Evolutionary conservation across 1,140 invertebrate genomes (phyloP).

Genomic region (Antheraea pernyi): DNA sequence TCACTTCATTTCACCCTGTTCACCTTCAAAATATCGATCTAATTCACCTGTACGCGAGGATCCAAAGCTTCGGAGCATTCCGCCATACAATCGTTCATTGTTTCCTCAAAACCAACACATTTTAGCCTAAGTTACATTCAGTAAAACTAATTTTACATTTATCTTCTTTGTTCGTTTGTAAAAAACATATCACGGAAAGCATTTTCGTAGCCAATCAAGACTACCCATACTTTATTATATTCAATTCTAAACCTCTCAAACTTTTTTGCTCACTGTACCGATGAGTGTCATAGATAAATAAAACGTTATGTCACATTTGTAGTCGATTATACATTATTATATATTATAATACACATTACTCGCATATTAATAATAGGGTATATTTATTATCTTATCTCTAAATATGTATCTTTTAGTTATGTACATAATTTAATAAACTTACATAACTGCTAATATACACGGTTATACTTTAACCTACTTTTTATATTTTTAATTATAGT

Average conservation of each 20-base stretch:
- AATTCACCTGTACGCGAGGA: constrained; percentile 80
- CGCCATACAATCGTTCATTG: constrained; percentile 70
- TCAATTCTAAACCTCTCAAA: background rate
- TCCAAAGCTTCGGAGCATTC: constrained; percentile 78
- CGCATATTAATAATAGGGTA: background rate
- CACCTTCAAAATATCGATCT: constrained; percentile 62
- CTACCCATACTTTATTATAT: background rate
- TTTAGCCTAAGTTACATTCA: constrained; percentile 52
- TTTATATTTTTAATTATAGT: no score
- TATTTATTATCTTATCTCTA: background rate
- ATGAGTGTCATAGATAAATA: background rate
- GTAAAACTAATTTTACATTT: constrained; percentile 24
- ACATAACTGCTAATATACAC: no score
- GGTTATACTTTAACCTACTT: no score
- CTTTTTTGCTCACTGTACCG: background rate
- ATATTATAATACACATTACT: no score
- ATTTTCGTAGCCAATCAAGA: constrained; percentile 10
- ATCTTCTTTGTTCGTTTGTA: constrained; percentile 31
- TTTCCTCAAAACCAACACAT: constrained; percentile 60
- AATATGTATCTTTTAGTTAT: no score
- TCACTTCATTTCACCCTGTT: background rate
- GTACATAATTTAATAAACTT: no score
- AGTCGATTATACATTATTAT: constrained; percentile 15
- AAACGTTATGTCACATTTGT: background rate
- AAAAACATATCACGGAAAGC: constrained; percentile 25